phyloP scores from a whole-genome alignment of 2,797 vertebrate species.

The Lycodopsis pacificus region DNA sequence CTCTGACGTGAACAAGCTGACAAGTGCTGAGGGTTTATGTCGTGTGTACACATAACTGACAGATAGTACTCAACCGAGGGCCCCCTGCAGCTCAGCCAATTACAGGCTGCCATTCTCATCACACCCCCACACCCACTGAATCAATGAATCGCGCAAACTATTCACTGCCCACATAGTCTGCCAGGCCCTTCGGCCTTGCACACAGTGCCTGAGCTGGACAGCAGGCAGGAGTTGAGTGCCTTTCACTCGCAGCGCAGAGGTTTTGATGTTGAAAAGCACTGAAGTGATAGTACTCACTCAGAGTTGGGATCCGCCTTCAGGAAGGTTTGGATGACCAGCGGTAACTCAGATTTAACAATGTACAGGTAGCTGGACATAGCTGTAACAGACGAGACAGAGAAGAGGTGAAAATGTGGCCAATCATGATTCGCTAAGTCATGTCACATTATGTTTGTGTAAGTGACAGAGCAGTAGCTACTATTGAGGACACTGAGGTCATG shows the following conservation, averaged over 20 bases:
- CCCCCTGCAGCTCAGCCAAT: conserved; percentile 60
- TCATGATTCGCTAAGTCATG: not conserved
- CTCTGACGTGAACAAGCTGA: conserved; percentile 40
- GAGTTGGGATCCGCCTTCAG: conserved; percentile 87
- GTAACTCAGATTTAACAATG: conserved; percentile 97
- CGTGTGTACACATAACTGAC: conserved; percentile 48
- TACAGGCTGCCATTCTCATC: conserved; percentile 44
- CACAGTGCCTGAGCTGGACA: conserved; percentile 25
- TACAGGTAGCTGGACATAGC: conserved; percentile 99
- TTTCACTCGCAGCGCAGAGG: not conserved
- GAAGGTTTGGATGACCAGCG: conserved; percentile 97
- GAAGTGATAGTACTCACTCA: conserved; percentile 85
- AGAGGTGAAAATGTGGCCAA: conserved; percentile 1
- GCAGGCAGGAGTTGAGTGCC: conserved; percentile 17
- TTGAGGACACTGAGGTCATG: conserved; percentile 9
- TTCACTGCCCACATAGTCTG: conserved; percentile 22
- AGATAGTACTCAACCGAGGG: conserved; percentile 20
- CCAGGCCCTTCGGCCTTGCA: conserved; percentile 34
- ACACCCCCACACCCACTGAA: conserved; percentile 49
- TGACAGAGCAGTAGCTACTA: not conserved
- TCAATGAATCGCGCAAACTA: conserved; percentile 53
- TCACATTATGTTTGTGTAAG: conserved; percentile 23
- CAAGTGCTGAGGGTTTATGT: conserved; percentile 29
- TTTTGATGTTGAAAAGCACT: conserved; percentile 10
- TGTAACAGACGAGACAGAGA: conserved; percentile 64